A percentile compares a stretch with the other conserved stretches of the same genome.
Conservation (phyloP, 2,113 vertebrate genomes). For the Pionites leucogaster region DNA sequence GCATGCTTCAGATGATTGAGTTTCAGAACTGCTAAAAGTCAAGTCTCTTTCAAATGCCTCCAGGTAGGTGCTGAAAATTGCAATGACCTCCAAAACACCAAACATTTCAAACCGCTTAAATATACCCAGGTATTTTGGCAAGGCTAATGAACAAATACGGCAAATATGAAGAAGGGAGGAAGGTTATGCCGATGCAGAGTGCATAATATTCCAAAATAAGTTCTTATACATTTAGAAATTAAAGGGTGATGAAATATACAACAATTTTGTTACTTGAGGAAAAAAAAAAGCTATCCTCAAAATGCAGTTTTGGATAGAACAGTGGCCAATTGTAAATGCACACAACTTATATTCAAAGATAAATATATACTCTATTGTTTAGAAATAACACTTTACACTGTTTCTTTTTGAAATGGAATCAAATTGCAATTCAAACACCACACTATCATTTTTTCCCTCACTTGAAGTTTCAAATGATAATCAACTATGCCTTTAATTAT, state of each 20-base stretch:
- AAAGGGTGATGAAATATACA: not conserved
- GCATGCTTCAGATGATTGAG: not conserved
- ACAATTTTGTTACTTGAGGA: not conserved
- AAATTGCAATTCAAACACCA: not conserved
- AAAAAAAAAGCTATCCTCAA: not conserved
- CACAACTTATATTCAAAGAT: not conserved
- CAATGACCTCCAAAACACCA: not conserved
- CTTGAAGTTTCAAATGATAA: not conserved
- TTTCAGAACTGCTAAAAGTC: not conserved
- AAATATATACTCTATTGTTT: not conserved
- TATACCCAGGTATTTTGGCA: not conserved
- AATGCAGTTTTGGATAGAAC: not conserved
- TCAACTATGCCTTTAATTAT: not conserved
- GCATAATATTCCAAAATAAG: not conserved
- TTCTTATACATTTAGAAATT: not conserved
- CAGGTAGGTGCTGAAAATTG: not conserved
- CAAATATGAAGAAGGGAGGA: not conserved
- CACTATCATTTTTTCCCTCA: not conserved
- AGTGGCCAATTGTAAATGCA: not conserved
- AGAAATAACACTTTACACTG: not conserved
- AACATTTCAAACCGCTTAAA: not conserved
- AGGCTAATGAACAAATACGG: not conserved
- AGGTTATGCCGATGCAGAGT: not conserved
- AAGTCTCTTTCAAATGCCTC: not conserved
- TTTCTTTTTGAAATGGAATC: not conserved